Base-by-base conservation (phyloP, 2,888 invertebrate species). In the Ormia ochracea region DNA sequence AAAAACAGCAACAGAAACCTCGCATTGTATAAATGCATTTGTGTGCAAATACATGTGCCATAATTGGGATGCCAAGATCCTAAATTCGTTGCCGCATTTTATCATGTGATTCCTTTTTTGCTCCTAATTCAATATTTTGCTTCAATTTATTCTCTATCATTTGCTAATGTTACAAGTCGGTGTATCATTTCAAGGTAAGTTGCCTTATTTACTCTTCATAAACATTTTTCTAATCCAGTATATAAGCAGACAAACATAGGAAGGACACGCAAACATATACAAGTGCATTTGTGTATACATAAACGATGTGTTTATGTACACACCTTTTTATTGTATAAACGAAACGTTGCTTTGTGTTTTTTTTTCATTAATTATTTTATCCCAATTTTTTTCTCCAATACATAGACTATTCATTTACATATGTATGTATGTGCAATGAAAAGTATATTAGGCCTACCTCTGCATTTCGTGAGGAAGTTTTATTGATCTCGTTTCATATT, bases 141-240 rank as follows among this genome's bases (percentile, higher is more conserved):
- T 77, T 63, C 41, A 77, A 48, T 65, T 61, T 48, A 70, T 69
- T 70, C 56, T 63, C 38, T 70, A 70, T 77, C 56, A 70, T 77
- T 77, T 77, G 76, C 76, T 45, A 77, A 70, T 58, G 56, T 70
- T 70, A 69, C 33, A 56, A 56, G 17, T 69, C 56, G 31, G 56
- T 70, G 31, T 38, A n/a, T 70, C 28, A 76, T 50, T 76, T 63
- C 69, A 77, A 77, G 76, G 76, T 77, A 65, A 77, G 76, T 56
- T 41, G 17, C 31, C 17, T 33, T 70, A 48, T 38, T 10, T 23
- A 5, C 21, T 7, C 4, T 14, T 41, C 28, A 2, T 28, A 43
- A 10, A 38, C n/a, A n/a, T 23, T 21, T 14, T 43, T 43, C 9
- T 43, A 7, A 61, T 43, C 4, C 59, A 43, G 48, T 26, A 41